phyloP scores from a whole-genome alignment of 1,140 invertebrate species.

The Delia radicum region DNA sequence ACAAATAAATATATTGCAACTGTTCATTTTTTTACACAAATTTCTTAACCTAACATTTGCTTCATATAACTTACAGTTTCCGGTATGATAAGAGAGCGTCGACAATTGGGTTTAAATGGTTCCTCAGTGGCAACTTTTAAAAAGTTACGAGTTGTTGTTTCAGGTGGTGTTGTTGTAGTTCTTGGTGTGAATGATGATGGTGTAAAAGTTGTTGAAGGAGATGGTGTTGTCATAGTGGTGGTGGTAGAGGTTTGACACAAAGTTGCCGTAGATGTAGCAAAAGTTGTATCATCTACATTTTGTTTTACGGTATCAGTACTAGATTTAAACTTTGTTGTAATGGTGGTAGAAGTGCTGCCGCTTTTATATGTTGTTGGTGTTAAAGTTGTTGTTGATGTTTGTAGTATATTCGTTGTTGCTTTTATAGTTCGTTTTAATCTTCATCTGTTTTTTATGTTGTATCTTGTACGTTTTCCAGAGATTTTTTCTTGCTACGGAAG shows the following conservation, averaged over 20 bases:
- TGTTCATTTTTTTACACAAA: background rate
- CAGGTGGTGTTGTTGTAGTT: constrained; percentile 5
- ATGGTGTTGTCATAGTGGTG: constrained; percentile 8
- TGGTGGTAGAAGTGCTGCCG: background rate
- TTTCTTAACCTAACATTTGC: constrained; percentile 52
- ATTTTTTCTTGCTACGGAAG: background rate
- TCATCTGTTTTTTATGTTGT: background rate
- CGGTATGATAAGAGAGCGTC: constrained; percentile 53
- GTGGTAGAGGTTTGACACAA: constrained; percentile 15
- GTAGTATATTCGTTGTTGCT: background rate
- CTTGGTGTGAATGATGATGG: background rate
- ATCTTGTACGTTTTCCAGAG: background rate
- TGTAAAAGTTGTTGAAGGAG: background rate
- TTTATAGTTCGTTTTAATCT: background rate
- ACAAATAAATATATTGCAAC: background rate
- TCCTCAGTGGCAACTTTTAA: constrained; percentile 49
- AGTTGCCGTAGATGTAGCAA: background rate
- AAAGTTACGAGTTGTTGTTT: constrained; percentile 47
- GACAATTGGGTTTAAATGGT: constrained; percentile 52
- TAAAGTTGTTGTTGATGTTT: constrained; percentile 6
- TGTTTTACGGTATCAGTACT: constrained; percentile 23
- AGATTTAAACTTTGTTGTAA: constrained; percentile 12
- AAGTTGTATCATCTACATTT: background rate
- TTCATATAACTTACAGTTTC: constrained; percentile 55
- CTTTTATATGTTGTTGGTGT: background rate